phyloP scores from a whole-genome alignment of 35 echinoderm and acorn worm genomes.

The Apostichopus japonicus region DNA sequence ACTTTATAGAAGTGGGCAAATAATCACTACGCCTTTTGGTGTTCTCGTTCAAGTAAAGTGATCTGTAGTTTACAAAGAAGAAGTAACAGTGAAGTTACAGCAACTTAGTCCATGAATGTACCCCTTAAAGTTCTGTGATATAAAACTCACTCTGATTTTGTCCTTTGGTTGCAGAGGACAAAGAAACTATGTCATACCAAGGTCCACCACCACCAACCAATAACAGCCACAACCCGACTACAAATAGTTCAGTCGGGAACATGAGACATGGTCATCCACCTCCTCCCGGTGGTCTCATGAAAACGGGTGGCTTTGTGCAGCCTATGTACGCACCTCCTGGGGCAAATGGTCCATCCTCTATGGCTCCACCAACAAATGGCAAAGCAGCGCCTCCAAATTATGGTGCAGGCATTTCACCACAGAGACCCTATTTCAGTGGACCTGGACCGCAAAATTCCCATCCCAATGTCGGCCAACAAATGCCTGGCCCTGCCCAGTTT shows the following conservation, averaged over 20 bases:
- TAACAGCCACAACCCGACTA: neutral
- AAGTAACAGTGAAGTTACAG: too few species aligned
- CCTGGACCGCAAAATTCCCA: neutral
- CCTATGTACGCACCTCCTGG: slow-evolving; percentile 55
- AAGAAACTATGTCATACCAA: slow-evolving; percentile 50
- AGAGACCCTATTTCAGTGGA: slow-evolving; percentile 33
- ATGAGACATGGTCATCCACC: neutral
- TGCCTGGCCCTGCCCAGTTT: neutral
- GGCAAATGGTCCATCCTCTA: slow-evolving; percentile 36
- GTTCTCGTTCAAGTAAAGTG: too few species aligned
- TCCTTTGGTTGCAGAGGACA: neutral
- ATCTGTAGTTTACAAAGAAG: too few species aligned
- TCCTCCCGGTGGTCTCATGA: slow-evolving; percentile 40
- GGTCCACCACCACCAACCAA: slow-evolving; percentile 28
- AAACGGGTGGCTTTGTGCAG: slow-evolving; percentile 51
- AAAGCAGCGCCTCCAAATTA: slow-evolving; percentile 12
- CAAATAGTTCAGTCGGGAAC: slow-evolving; percentile 7
- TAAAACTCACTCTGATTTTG: neutral
- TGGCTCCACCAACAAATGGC: slow-evolving; percentile 22
- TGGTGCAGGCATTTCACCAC: neutral
- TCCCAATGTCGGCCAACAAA: neutral
- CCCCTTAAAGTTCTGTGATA: too few species aligned
- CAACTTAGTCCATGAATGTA: too few species aligned
- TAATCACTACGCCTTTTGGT: too few species aligned
- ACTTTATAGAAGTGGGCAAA: too few species aligned